Evolutionary conservation across 2,113 vertebrate genomes (phyloP), one percentile per base, ranked within the genome.

Genomic region (Rousettus leschenaultii): DNA sequence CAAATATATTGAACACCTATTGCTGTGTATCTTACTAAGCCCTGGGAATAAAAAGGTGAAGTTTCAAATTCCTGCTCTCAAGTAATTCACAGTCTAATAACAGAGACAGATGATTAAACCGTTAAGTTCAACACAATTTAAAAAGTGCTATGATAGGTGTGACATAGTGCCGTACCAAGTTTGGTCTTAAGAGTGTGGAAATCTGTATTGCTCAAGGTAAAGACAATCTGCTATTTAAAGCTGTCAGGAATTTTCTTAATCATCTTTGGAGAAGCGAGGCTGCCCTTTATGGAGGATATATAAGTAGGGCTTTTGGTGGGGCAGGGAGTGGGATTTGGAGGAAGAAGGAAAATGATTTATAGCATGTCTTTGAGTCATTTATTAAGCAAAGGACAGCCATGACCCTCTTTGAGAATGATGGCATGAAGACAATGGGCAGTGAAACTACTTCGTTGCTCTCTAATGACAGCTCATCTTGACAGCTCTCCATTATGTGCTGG

Each of bases 91-190:
- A 78, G 38, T 93, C 33, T 71, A 87, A 73, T 57, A 40, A 6
- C 18, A 2, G 15, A 30, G 16, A 83, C 4, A 51, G 22, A 15
- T 59, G 55, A 87, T 66, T 59, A 85, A 91, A 71, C 22, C 43
- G 61, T 68, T 70, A 48, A 91, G 88, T 85, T 94, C 75, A 94
- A 87, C 18, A 92, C 57, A 65, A 77, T 83, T 89, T 80, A 66
- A 66, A 92, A 96, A 70, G 38, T 55, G 2, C n/a, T 71, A 14
- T 45, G 53, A 70, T 68, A 30, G n/a, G 3, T 87, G 22, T 63
- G 26, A 57, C n/a, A 53, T 70, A 15, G 63, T 75, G 33, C 30
- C 68, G 3, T 53, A 80, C 14, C 10, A 75, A 87, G 24, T 70
- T 45, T n/a, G 12, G 40, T 61, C 70, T 61, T 35, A 80, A 80